Conservation (phyloP, 2,888 invertebrate genomes). For the Ramazzottius varieornatus region DNA sequence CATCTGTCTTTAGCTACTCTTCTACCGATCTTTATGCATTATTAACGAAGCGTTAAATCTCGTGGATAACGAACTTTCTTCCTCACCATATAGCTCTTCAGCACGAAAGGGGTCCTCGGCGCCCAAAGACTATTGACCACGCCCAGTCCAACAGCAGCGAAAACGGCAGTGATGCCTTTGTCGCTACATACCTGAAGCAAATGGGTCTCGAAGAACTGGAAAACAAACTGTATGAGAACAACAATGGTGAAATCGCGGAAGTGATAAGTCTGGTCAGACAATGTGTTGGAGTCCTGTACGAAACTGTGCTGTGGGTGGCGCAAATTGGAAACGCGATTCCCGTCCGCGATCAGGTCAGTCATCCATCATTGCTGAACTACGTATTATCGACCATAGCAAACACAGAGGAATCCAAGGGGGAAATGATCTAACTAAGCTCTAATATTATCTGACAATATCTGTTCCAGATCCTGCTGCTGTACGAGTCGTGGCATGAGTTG, state of each 20-base stretch:
- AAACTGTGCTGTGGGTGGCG: not conserved
- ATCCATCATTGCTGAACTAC: no score
- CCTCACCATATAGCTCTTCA: constrained; percentile 59
- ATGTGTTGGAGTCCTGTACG: not conserved
- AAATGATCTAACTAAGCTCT: no score
- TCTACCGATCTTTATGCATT: no score
- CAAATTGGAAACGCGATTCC: not conserved
- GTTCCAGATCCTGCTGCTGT: not conserved
- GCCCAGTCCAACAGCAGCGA: not conserved
- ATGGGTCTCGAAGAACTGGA: not conserved
- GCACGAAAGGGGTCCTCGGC: constrained; percentile 79
- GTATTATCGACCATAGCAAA: no score
- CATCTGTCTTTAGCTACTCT: no score
- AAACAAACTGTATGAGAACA: not conserved
- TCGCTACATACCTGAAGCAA: not conserved
- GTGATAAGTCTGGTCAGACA: not conserved
- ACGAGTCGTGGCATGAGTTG: constrained; percentile 1
- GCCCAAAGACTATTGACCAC: constrained; percentile 43
- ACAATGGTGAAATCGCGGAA: not conserved
- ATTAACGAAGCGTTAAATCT: no score
- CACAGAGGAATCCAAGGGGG: no score
- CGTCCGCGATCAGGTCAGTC: not conserved
- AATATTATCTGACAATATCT: no score
- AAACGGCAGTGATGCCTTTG: not conserved
- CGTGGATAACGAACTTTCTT: no score